These are phyloP conservation scores for Forbesichthys agassizii DNA, from an alignment of 2,113 vertebrate genomes.

Conservation along the genomic window DNA sequence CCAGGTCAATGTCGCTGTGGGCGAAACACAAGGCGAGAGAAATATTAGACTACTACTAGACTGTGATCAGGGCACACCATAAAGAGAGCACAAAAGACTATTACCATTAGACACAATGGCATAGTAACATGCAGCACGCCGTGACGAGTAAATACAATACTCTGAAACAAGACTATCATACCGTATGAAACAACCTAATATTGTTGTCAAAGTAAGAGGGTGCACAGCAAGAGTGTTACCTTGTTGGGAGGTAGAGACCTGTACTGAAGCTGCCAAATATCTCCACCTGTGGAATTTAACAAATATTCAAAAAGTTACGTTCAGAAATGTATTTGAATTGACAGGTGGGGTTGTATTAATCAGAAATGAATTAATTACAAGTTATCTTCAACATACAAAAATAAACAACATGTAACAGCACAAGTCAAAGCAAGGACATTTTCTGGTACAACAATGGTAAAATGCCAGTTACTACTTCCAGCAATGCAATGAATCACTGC, in stretches of 20 bases:
- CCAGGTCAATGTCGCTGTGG: slow-evolving; percentile 92
- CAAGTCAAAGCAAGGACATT: background rate
- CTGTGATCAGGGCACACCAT: background rate
- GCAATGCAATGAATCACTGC: too few species aligned
- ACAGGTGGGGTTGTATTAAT: too few species aligned
- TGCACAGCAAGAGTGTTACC: slow-evolving; percentile 69
- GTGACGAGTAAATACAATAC: too few species aligned
- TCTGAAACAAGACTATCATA: too few species aligned
- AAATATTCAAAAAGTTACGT: background rate
- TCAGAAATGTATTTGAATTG: too few species aligned
- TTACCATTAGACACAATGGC: too few species aligned
- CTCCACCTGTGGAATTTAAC: slow-evolving; percentile 83
- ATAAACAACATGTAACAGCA: background rate
- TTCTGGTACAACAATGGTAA: too few species aligned
- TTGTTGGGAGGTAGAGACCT: slow-evolving; percentile 96
- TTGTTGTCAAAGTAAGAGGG: background rate
- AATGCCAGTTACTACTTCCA: too few species aligned
- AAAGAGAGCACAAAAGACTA: too few species aligned
- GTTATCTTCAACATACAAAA: background rate
- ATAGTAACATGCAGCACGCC: too few species aligned
- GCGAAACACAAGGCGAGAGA: slow-evolving; percentile 14
- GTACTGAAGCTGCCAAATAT: slow-evolving; percentile 99
- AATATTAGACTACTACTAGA: background rate
- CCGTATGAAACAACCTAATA: too few species aligned
- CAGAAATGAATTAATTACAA: too few species aligned